Evolutionary conservation across 2,888 invertebrate species (phyloP).

Genomic region (Stenodera caucasica): DNA sequence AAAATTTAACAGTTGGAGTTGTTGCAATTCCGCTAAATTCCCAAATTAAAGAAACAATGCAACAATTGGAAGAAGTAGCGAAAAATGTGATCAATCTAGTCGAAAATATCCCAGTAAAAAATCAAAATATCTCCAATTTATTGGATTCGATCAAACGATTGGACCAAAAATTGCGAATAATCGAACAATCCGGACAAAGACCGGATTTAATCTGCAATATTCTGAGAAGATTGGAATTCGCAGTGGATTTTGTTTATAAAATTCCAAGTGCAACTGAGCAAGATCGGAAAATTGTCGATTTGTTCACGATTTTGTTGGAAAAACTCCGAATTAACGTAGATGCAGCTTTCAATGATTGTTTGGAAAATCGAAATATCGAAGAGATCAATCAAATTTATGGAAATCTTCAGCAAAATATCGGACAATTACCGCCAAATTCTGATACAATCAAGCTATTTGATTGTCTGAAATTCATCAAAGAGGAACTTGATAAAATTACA

Average conservation of each 20-base stretch:
- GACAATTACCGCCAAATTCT: constrained; percentile 46
- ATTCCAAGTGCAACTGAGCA: constrained; percentile 15
- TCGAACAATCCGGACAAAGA: constrained; percentile 5
- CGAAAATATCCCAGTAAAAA: constrained; percentile 45
- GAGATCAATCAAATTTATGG: constrained; percentile 48
- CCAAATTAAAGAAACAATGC: constrained; percentile 45
- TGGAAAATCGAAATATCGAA: constrained; percentile 36
- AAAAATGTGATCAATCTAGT: constrained; percentile 53
- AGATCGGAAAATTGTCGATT: constrained; percentile 4
- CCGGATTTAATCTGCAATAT: constrained; percentile 23
- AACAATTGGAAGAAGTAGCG: constrained; percentile 50
- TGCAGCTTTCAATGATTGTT: background rate
- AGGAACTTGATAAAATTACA: background rate
- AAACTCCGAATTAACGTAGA: constrained; percentile 6
- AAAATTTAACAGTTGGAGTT: constrained; percentile 48
- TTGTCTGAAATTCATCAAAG: constrained; percentile 26
- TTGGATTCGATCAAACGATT: constrained; percentile 28
- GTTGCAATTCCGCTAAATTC: constrained; percentile 47
- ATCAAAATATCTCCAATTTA: constrained; percentile 32
- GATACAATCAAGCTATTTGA: constrained; percentile 16
- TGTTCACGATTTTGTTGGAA: constrained; percentile 9
- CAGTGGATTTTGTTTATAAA: background rate
- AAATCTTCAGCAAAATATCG: constrained; percentile 46
- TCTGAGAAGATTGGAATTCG: background rate
- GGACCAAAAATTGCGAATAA: constrained; percentile 16